Evolutionary conservation across 2,113 vertebrate species (phyloP).

Genomic region (Penelope pileata): DNA sequence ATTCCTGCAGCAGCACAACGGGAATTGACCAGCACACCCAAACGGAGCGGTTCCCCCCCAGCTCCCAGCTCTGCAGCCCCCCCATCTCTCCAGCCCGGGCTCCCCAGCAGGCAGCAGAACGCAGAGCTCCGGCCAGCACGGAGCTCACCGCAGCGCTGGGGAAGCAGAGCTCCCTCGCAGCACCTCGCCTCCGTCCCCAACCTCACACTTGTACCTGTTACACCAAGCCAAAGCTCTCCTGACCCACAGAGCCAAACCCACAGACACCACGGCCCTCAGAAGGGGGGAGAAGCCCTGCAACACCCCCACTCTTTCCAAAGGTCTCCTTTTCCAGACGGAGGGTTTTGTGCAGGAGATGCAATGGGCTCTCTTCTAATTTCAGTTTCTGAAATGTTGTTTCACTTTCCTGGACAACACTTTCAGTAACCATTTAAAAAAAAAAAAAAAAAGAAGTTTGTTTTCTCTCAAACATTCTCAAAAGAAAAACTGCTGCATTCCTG

Average conservation of each 20-base stretch:
- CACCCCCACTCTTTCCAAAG: background rate
- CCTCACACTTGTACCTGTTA: too few relatives aligned
- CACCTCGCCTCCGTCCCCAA: too few relatives aligned
- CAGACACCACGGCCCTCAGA: background rate
- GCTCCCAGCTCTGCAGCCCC: too few relatives aligned
- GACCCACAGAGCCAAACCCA: background rate
- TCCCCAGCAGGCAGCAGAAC: too few relatives aligned
- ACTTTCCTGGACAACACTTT: constrained; percentile 17
- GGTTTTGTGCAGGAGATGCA: background rate
- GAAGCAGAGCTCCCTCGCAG: too few relatives aligned
- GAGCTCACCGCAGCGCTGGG: too few relatives aligned
- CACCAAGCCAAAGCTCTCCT: too few relatives aligned
- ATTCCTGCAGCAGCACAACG: background rate
- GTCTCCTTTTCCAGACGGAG: background rate
- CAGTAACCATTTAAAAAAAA: background rate
- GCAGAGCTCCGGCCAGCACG: too few relatives aligned
- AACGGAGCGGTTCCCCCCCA: too few relatives aligned
- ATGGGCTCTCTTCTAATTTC: constrained; percentile 3
- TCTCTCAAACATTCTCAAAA: background rate
- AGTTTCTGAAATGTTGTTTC: constrained; percentile 16
- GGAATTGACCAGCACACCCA: background rate
- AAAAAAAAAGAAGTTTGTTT: background rate
- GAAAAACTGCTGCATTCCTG: background rate
- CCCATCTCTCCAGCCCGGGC: too few relatives aligned
- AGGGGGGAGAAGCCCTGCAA: background rate